These are phyloP conservation scores for Labeo calbasu DNA, from an alignment of 2,797 vertebrate genomes.

Conservation along the genomic window DNA sequence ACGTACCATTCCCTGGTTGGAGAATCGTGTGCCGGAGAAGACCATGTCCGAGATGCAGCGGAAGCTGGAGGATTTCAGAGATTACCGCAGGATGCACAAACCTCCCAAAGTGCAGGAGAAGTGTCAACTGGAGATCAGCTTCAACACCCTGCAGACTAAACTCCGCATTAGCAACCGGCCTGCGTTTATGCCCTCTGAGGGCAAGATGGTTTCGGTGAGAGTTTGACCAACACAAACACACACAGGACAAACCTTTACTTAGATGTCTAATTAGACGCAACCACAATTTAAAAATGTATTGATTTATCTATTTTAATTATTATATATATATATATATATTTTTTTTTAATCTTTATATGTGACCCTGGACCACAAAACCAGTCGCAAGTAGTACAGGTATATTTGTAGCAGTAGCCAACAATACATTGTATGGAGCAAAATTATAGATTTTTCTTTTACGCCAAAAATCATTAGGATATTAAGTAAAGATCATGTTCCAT, in stretches of 20 bases:
- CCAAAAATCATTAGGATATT: too few relatives aligned
- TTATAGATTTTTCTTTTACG: too few relatives aligned
- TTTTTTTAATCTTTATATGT: too few relatives aligned
- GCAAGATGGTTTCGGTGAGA: conserved; percentile 98
- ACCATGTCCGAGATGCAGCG: conserved; percentile 94
- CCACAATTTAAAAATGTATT: background rate
- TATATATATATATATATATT: too few relatives aligned
- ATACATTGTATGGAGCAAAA: too few relatives aligned
- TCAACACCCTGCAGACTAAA: conserved; percentile 98
- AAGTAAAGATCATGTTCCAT: too few relatives aligned
- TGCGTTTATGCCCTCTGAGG: conserved; percentile 97
- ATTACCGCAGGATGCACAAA: conserved; percentile 96
- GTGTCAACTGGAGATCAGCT: conserved; percentile 97
- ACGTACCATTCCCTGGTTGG: conserved; percentile 96
- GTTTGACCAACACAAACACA: background rate
- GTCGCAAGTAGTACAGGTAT: too few relatives aligned
- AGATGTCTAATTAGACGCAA: background rate
- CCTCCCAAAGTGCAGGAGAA: conserved; percentile 97
- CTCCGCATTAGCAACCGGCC: conserved; percentile 95
- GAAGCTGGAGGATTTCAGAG: conserved; percentile 96
- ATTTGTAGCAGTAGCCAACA: too few relatives aligned
- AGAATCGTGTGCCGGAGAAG: conserved; percentile 93
- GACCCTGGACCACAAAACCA: too few relatives aligned
- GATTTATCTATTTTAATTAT: background rate
- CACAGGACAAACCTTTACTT: background rate